A percentile compares a stretch with the other conserved stretches of the same genome.
phyloP scores from a whole-genome alignment of 2,888 invertebrate species.

The Eupeodes latifasciatus region DNA sequence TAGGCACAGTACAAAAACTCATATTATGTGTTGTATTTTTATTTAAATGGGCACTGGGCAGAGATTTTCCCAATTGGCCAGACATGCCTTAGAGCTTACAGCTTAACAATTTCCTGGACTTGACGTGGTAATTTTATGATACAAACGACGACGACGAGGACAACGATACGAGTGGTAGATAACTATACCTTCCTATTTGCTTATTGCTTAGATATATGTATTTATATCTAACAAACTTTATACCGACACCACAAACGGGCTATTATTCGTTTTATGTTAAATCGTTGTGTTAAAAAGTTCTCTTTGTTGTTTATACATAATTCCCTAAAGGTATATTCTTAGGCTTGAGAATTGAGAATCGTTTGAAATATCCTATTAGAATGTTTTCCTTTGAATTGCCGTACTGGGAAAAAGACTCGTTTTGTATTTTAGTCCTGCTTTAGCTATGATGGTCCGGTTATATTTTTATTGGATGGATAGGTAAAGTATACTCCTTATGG shows the following conservation, averaged over 20 bases:
- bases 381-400: too few relatives aligned
- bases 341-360: neutral
- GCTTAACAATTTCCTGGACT: constrained; percentile 18
- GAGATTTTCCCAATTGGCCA: neutral
- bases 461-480: too few relatives aligned
- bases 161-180: neutral
- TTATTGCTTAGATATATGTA: neutral
- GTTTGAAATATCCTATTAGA: neutral
- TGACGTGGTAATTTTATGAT: constrained; percentile 35
- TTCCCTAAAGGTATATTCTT: neutral
- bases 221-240: neutral
- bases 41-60: neutral
- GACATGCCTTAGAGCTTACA: neutral
- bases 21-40: neutral
- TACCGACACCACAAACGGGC: neutral
- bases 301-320: neutral
- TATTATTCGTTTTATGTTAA: constrained; percentile 34
- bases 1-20: too few relatives aligned
- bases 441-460: too few relatives aligned
- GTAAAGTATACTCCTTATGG: too few relatives aligned
- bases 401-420: too few relatives aligned
- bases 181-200: neutral
- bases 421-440: too few relatives aligned
- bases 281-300: constrained; percentile 12
- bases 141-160: neutral